Evolutionary conservation across 2,113 vertebrate species (phyloP).

Genomic region (Ammodytes dubius): DNA sequence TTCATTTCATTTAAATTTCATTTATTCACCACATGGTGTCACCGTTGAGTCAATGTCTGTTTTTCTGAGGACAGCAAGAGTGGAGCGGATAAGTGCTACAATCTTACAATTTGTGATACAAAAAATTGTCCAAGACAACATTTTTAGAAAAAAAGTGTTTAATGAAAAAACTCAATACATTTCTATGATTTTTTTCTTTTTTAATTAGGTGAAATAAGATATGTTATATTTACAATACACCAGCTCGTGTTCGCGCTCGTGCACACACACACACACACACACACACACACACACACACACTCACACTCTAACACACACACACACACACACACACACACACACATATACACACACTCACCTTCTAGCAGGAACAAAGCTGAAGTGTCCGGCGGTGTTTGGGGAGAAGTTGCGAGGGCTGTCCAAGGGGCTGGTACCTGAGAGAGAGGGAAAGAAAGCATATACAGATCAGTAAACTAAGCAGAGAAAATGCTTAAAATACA

Average conservation of each 20-base stretch:
- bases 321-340: neutral
- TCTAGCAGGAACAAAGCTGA: constrained; percentile 95
- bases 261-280: neutral
- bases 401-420: constrained; percentile 98
- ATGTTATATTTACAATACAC: too few relatives aligned
- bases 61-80: constrained; percentile 27
- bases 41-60: neutral
- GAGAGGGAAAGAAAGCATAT: neutral
- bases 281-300: neutral
- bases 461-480: neutral
- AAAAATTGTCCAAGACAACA: too few relatives aligned
- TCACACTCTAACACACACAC: neutral
- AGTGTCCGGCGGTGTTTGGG: constrained; percentile 96
- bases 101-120: too few relatives aligned
- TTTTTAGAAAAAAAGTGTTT: too few relatives aligned
- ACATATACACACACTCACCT: constrained; percentile 85
- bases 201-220: too few relatives aligned
- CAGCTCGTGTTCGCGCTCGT: too few relatives aligned
- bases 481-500: neutral
- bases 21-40: constrained; percentile 58
- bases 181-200: too few relatives aligned
- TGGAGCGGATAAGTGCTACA: too few relatives aligned
- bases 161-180: too few relatives aligned
- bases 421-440: constrained; percentile 93
- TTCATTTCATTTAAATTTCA: too few relatives aligned